Conservation (phyloP, 2,797 vertebrate species). For the Babyrousa celebensis region DNA sequence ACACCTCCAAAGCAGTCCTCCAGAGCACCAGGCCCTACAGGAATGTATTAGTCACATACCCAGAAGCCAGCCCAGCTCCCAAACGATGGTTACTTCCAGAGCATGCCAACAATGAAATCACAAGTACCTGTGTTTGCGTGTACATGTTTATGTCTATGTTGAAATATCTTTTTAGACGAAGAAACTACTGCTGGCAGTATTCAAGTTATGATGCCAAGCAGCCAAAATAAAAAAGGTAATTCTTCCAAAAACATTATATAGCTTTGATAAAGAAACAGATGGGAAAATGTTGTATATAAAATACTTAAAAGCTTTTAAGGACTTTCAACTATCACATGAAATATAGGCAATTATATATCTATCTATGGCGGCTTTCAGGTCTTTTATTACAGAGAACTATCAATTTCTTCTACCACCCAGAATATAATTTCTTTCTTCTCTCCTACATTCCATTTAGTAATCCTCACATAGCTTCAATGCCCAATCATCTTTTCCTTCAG, state of each 20-base stretch:
- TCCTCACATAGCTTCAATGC: not conserved
- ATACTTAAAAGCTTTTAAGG: not conserved
- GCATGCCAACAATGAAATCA: conserved; percentile 9
- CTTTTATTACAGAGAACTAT: not conserved
- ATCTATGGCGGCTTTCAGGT: not conserved
- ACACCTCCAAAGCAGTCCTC: not conserved
- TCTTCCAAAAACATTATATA: not conserved
- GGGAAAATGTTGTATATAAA: not conserved
- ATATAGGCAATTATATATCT: not conserved
- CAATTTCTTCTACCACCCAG: not conserved
- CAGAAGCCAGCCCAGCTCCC: not conserved
- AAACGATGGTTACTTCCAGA: not conserved
- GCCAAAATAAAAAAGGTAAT: conserved; percentile 56
- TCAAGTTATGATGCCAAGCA: not conserved
- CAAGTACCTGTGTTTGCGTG: not conserved
- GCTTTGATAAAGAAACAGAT: conserved; percentile 59
- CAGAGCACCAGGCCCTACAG: not conserved
- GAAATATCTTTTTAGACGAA: conserved; percentile 39
- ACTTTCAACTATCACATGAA: conserved; percentile 36
- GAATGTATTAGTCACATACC: not conserved
- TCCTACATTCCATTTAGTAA: not conserved
- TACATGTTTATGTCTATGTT: not conserved
- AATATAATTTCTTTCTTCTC: not conserved
- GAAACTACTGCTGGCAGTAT: conserved; percentile 22
- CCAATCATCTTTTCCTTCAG: not conserved